A percentile compares a stretch with the other conserved stretches of the same genome.
These are phyloP conservation scores for Erpornis zantholeuca DNA, from an alignment of 2,113 vertebrate species.

Conservation along the genomic window DNA sequence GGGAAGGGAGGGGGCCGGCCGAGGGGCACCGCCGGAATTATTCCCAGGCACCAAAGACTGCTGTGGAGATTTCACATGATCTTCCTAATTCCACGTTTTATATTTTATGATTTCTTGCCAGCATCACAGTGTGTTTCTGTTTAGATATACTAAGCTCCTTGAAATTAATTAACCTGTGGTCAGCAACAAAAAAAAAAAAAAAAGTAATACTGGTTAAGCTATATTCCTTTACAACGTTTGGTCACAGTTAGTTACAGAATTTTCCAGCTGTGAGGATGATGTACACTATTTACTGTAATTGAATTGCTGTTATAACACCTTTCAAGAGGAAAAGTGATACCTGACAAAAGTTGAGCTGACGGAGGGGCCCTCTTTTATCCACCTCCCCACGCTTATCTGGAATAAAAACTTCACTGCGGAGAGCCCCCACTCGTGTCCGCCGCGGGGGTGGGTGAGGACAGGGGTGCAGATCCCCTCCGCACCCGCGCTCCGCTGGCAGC, in stretches of 20 bases:
- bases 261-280: slow-evolving; percentile 69
- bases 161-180: slow-evolving; percentile 76
- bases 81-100: slow-evolving; percentile 37
- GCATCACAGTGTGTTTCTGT: slow-evolving; percentile 69
- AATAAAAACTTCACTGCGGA: neutral
- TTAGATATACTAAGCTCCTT: slow-evolving; percentile 70
- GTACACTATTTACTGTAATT: slow-evolving; percentile 72
- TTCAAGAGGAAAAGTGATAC: slow-evolving; percentile 66
- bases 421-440: neutral
- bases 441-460: neutral
- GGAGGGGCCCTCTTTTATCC: neutral
- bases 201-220: slow-evolving; percentile 20
- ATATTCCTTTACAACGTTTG: slow-evolving; percentile 57
- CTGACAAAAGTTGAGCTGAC: slow-evolving; percentile 43
- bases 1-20: neutral
- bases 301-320: slow-evolving; percentile 79
- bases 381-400: neutral
- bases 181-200: neutral
- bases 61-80: slow-evolving; percentile 38
- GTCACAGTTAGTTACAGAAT: slow-evolving; percentile 70
- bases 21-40: neutral
- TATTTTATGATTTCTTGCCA: slow-evolving; percentile 58
- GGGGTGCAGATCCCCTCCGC: neutral
- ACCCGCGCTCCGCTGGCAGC: neutral
- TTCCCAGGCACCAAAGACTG: neutral